Evolutionary conservation across 2,888 invertebrate species (phyloP), one percentile per base, ranked within the genome.

Genomic region (Drosophila leonis): DNA sequence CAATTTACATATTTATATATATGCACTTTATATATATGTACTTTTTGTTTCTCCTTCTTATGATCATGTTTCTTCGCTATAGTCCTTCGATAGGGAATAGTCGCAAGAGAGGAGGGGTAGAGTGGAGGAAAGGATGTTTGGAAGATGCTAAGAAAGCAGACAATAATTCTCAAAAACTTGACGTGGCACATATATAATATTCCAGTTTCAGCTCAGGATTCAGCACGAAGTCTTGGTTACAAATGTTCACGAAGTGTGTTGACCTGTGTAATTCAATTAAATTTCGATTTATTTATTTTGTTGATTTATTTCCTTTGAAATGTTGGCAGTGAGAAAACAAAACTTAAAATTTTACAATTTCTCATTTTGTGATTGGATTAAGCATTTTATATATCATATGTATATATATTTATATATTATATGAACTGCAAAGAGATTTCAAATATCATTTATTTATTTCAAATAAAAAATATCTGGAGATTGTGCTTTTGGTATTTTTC

Each of bases 311-410:
- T 46, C 10, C 24, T 73, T 73, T 66, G 57, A 54, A 65, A 69
- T 54, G 75, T 82, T 87, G 86, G 86, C 88, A 87, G 86, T 87
- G 86, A 86, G 74, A 75, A 80, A 86, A 75, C 78, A 85, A 81
- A 88, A 85, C 78, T 70, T 48, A 87, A 75, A 66, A 70, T 35
- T 54, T 54, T 59, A 52, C 60, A 42, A 49, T 62, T 78, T 79
- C 29, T 18, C 31, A 49, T 61, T 59, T 66, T 69, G 44, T 75
- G 64, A 68, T 72, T 71, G 64, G 62, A 69, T 51, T 10, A 72
- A 70, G 69, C 65, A 63, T 65, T 59, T 27, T 0, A 48, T 48
- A 29, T 6, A 18, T 49, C 10, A 48, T 41, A 41, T 41, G 10
- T 42, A 20, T 18, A 1, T 6, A 12, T 31, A 7, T 31, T 4